Conservation (phyloP, 2,113 vertebrate genomes). For the Coracopsis vasa region DNA sequence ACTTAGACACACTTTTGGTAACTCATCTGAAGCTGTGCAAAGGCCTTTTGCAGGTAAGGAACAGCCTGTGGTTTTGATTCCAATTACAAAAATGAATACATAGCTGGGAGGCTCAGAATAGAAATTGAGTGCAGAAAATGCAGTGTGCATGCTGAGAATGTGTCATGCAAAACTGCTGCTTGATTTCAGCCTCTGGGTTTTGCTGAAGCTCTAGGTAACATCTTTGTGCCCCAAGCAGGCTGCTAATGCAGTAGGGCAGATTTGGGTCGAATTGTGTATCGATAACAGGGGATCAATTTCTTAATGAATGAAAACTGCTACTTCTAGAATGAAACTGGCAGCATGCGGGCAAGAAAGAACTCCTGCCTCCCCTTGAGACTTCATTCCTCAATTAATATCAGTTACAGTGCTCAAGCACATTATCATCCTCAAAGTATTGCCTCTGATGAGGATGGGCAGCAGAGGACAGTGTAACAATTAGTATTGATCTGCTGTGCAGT, state of each 20-base stretch:
- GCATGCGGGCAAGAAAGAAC: background rate
- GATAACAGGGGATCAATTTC: background rate
- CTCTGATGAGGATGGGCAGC: background rate
- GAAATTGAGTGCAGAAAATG: background rate
- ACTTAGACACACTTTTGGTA: slow-evolving; percentile 81
- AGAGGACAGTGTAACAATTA: background rate
- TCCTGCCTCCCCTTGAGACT: background rate
- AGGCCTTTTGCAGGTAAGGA: slow-evolving; percentile 81
- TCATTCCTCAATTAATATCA: background rate
- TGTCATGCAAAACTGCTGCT: background rate
- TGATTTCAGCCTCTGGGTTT: background rate
- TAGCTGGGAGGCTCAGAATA: background rate
- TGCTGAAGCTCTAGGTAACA: background rate
- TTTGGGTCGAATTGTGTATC: background rate
- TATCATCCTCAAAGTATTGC: background rate
- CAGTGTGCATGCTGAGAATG: rapidly evolving
- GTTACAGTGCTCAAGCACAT: background rate
- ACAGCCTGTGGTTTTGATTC: background rate
- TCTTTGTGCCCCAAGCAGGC: background rate
- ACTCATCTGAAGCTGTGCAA: slow-evolving; percentile 86
- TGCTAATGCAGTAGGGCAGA: background rate
- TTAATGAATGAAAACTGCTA: background rate
- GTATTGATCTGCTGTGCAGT: background rate
- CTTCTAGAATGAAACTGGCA: background rate
- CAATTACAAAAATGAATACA: background rate